phyloP scores from a whole-genome alignment of 64 coral and sea anemone genomes.

The Montipora foliosa region DNA sequence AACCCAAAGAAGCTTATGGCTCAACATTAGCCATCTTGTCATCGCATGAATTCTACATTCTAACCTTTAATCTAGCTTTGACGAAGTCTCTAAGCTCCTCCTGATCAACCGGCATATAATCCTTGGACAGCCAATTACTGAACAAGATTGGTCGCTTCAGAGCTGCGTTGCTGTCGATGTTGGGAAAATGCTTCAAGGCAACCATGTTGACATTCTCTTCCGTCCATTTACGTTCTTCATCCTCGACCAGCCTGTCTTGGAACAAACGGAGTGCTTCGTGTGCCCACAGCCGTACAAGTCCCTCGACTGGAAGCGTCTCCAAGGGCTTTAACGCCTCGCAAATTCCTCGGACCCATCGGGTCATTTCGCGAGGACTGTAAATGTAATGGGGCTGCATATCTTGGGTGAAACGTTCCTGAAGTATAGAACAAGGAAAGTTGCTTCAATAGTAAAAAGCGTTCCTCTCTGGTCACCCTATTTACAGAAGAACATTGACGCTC shows the following conservation, averaged over 20 bases:
- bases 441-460: too few species aligned
- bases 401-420: slow-evolving; percentile 96
- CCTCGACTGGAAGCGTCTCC: slow-evolving; percentile 89
- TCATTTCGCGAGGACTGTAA: slow-evolving; percentile 99
- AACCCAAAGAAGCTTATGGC: too few species aligned
- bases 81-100: slow-evolving; percentile 98
- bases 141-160: slow-evolving; percentile 89
- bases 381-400: slow-evolving; percentile 99
- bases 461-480: too few species aligned
- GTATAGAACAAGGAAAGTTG: too few species aligned
- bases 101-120: slow-evolving; percentile 88
- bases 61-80: slow-evolving; percentile 96
- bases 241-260: slow-evolving; percentile 98
- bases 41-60: background rate
- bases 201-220: slow-evolving; percentile 94
- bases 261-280: slow-evolving; percentile 97
- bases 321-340: slow-evolving; percentile 93
- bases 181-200: slow-evolving; percentile 97
- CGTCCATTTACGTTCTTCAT: slow-evolving; percentile 98
- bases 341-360: slow-evolving; percentile 96
- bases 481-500: too few species aligned
- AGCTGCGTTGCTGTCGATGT: slow-evolving; percentile 82
- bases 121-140: slow-evolving; percentile 99
- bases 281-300: slow-evolving; percentile 93
- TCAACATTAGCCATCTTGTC: background rate